These are phyloP conservation scores for Ctenopoma multispine DNA, from an alignment of 2,797 vertebrate species.

Conservation along the genomic window DNA sequence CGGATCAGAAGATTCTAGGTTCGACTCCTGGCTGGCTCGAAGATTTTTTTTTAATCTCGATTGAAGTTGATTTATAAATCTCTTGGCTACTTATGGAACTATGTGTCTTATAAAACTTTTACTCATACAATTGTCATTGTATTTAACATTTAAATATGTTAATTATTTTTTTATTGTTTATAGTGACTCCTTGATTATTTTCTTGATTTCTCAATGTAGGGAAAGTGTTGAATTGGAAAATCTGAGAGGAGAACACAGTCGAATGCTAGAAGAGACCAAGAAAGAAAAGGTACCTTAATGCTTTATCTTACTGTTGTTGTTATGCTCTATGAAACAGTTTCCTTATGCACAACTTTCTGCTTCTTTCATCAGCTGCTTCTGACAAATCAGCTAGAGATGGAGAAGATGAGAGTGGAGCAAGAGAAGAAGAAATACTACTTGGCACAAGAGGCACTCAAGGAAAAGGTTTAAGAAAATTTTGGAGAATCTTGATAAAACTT, in stretches of 20 bases:
- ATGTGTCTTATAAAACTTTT: no score
- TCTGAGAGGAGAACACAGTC: constrained; percentile 90
- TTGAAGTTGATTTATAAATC: neutral
- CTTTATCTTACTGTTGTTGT: neutral
- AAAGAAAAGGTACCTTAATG: constrained; percentile 92
- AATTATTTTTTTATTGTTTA: neutral
- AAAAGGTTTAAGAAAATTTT: constrained; percentile 87
- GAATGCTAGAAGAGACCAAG: constrained; percentile 90
- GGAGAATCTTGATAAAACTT: neutral
- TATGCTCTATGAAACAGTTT: neutral
- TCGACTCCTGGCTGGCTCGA: constrained; percentile 77
- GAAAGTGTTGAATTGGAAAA: constrained; percentile 93
- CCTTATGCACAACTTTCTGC: constrained; percentile 16
- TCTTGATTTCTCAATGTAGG: constrained; percentile 71
- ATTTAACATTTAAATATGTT: no score
- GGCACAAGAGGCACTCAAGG: constrained; percentile 92
- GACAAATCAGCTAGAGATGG: constrained; percentile 96
- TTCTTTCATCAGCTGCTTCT: constrained; percentile 84
- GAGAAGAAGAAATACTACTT: constrained; percentile 96
- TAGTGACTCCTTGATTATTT: neutral
- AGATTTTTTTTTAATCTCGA: neutral
- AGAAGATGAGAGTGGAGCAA: constrained; percentile 98
- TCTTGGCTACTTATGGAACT: neutral
- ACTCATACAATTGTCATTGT: no score
- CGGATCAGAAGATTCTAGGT: constrained; percentile 79